Conservation (phyloP, 2,888 invertebrate species). For the Anodontia alba region DNA sequence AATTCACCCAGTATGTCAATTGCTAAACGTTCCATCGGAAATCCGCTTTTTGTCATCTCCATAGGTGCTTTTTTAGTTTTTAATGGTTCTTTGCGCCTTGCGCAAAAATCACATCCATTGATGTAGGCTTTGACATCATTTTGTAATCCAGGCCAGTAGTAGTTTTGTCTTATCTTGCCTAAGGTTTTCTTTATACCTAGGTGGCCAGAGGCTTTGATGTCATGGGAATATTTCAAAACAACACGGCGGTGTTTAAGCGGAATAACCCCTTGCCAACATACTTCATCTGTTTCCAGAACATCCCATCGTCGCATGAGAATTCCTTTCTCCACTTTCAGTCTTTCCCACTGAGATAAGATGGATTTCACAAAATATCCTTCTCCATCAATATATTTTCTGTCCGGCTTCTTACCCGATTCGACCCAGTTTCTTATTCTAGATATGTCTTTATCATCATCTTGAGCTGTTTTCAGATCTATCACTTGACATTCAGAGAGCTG, state of each 20-base stretch:
- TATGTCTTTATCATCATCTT: neutral
- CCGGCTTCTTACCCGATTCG: too few species aligned
- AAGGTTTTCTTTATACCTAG: constrained; percentile 34
- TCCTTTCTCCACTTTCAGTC: too few species aligned
- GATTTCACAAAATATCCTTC: too few species aligned
- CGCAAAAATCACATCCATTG: constrained; percentile 13
- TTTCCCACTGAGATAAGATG: too few species aligned
- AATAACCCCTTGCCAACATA: neutral
- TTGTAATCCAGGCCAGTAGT: constrained; percentile 22
- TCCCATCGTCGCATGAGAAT: too few species aligned
- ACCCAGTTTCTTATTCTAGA: too few species aligned
- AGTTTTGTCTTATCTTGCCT: constrained; percentile 36
- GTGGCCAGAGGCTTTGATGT: constrained; percentile 32
- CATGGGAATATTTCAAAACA: too few species aligned
- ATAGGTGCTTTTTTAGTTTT: constrained; percentile 36
- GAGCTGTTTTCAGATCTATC: neutral
- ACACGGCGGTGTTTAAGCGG: too few species aligned
- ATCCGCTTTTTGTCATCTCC: constrained; percentile 8
- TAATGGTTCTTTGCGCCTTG: constrained; percentile 4
- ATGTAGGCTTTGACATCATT: constrained; percentile 20
- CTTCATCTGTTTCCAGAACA: too few species aligned
- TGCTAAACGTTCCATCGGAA: constrained; percentile 37
- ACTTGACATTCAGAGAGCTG: neutral
- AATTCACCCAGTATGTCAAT: constrained; percentile 38
- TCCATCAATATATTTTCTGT: too few species aligned